Base-by-base conservation (phyloP, 2,888 invertebrate genomes). In the Ctenicera cuprea region DNA sequence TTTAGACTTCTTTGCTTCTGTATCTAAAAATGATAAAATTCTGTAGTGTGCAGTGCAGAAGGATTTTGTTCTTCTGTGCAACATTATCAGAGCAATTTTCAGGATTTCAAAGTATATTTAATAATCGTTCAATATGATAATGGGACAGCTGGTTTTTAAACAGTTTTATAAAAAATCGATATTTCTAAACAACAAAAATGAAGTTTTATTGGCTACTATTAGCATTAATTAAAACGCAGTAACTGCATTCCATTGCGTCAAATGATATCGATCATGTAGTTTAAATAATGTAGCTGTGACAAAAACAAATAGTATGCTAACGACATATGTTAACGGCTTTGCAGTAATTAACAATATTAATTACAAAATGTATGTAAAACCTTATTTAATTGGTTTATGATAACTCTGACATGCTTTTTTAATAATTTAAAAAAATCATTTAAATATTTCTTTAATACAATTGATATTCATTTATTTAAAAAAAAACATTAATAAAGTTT, bases 301-400 rank as follows among this genome's bases (percentile, higher is more conserved):
- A 59, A 37, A 7, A 59, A 59, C 26, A 41, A 59, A 59, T 38
- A 38, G 38, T 57, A 37, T 20, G 37, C 16, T 38, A 33, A 52
- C 12, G 33, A 9, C 9, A 41, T n/a, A 59, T 11, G 59, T 33
- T 59, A 59, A 18, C 38, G 16, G 20, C 59, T 59, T 30, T 38
- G 33, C 16, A 20, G 41, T 38, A 59, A 59, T 59, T 59, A 59
- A 59, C 18, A 59, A 16, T 38, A 57, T 57, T 57, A 57, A 37
- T 16, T 37, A 37, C 8, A 18, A 8, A 38, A 59, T 18, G 11
- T n/a, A 59, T 59, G 38, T 38, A 59, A 59, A 59, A 12, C n/a
- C 59, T 22, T 20, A 38, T 59, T 59, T 59, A 59, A 59, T 59
- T 59, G 38, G 20, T 20, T 59, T 20, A 38, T 38, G 18, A 20